Percentiles rank a stretch among this genome's conserved stretches.
Conservation (phyloP, 37 sponge, comb jelly and placozoan species). For the Spongia lamella region DNA sequence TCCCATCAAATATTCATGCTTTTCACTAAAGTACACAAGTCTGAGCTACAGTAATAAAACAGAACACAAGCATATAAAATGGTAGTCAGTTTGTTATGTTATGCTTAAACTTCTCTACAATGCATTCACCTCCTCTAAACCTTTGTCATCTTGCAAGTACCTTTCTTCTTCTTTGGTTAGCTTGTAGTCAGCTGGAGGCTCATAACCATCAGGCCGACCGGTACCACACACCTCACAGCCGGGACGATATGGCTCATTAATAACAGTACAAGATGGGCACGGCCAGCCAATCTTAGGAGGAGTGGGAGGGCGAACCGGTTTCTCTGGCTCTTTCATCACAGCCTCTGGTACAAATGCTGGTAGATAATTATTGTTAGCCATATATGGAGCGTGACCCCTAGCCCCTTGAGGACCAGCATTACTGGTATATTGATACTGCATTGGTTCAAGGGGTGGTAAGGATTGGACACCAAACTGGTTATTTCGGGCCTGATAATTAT, state of each 20-base stretch:
- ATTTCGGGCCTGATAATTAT: neutral
- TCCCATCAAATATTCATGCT: too few relatives aligned
- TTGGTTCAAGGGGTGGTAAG: neutral
- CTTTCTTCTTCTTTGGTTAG: slow-evolving; percentile 41
- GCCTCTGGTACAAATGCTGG: too few relatives aligned
- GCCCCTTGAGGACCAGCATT: too few relatives aligned
- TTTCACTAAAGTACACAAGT: too few relatives aligned
- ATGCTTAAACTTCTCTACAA: neutral
- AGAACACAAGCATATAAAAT: too few relatives aligned
- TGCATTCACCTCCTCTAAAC: slow-evolving; percentile 13
- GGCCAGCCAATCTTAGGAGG: slow-evolving; percentile 67
- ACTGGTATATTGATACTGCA: neutral
- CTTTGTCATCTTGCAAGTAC: slow-evolving; percentile 43
- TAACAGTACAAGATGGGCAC: slow-evolving; percentile 76
- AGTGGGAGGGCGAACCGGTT: slow-evolving; percentile 26
- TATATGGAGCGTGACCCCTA: too few relatives aligned
- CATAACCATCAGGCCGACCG: slow-evolving; percentile 72
- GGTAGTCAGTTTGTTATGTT: too few relatives aligned
- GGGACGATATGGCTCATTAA: slow-evolving; percentile 79
- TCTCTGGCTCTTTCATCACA: neutral
- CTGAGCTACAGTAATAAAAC: too few relatives aligned
- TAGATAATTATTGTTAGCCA: too few relatives aligned
- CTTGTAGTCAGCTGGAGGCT: neutral
- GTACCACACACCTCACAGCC: slow-evolving; percentile 81
- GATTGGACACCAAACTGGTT: neutral